phyloP scores from a whole-genome alignment of 1,140 invertebrate species.

The Drosophila parvula region DNA sequence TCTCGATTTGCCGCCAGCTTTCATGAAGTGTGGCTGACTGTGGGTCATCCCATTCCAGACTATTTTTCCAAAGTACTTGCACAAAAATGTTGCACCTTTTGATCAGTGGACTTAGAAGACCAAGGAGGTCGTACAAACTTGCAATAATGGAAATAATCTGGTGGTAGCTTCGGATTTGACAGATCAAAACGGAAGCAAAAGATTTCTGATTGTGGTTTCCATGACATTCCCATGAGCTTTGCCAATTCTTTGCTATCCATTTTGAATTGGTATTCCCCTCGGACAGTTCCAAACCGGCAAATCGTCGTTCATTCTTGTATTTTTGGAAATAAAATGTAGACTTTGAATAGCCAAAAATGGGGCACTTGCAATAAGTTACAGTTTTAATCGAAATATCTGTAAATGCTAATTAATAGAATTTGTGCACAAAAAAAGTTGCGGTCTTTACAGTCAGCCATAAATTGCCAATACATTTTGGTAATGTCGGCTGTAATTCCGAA shows the following conservation, averaged over 20 bases:
- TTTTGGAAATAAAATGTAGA: background rate
- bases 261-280: background rate
- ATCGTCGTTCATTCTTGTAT: background rate
- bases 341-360: slow-evolving; percentile 1
- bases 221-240: background rate
- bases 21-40: background rate
- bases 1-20: background rate
- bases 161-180: slow-evolving; percentile 3
- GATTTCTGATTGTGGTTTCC: slow-evolving; percentile 2
- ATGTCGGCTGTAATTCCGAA: slow-evolving; percentile 4
- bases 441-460: background rate
- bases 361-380: background rate
- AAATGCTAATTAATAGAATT: background rate
- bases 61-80: background rate
- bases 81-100: no score
- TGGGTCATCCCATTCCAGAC: background rate
- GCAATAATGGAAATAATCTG: background rate
- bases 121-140: background rate
- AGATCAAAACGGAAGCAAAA: slow-evolving; percentile 4
- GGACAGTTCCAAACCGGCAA: background rate
- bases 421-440: slow-evolving; percentile 8
- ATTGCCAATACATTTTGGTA: slow-evolving; percentile 2
- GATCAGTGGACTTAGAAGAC: background rate
- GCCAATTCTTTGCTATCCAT: background rate
- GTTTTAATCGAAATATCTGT: slow-evolving; percentile 1